These are phyloP conservation scores for Syndactyla subalaris DNA, from an alignment of 2,797 vertebrate genomes.

Conservation along the genomic window DNA sequence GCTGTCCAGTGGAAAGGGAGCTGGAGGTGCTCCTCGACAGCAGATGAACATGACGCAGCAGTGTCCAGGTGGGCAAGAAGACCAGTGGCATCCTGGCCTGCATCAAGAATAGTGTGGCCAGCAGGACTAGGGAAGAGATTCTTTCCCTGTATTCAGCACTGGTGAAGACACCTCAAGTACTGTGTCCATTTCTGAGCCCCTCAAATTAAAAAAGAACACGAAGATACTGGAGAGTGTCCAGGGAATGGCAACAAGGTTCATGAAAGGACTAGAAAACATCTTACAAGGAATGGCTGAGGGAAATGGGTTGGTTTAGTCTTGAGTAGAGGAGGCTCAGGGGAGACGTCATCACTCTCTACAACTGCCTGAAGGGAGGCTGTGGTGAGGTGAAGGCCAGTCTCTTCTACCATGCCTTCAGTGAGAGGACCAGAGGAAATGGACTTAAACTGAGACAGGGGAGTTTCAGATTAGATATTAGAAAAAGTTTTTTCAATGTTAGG, in stretches of 20 bases:
- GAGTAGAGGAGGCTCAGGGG: not conserved
- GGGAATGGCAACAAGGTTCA: not conserved
- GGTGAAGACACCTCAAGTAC: fast-evolving
- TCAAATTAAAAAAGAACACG: not conserved
- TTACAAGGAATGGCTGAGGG: not conserved
- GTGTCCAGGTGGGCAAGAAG: not conserved
- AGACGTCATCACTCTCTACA: not conserved
- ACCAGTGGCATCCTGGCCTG: not conserved
- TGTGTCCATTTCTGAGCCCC: fast-evolving
- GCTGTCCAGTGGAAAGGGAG: not conserved
- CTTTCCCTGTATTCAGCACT: fast-evolving
- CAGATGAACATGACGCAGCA: not conserved
- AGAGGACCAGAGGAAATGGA: not conserved
- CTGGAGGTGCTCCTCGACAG: not conserved
- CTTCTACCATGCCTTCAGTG: not conserved
- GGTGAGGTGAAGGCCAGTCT: not conserved
- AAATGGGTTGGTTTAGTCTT: not conserved
- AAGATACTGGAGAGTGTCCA: not conserved
- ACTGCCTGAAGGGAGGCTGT: fast-evolving
- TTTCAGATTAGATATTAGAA: not conserved
- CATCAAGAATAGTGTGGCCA: not conserved
- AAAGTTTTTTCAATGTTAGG: not conserved
- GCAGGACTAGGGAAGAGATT: not conserved
- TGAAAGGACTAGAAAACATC: not conserved
- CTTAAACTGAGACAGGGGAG: not conserved